Conservation (phyloP, 2,797 vertebrate species). For the Distichodus sexfasciatus region DNA sequence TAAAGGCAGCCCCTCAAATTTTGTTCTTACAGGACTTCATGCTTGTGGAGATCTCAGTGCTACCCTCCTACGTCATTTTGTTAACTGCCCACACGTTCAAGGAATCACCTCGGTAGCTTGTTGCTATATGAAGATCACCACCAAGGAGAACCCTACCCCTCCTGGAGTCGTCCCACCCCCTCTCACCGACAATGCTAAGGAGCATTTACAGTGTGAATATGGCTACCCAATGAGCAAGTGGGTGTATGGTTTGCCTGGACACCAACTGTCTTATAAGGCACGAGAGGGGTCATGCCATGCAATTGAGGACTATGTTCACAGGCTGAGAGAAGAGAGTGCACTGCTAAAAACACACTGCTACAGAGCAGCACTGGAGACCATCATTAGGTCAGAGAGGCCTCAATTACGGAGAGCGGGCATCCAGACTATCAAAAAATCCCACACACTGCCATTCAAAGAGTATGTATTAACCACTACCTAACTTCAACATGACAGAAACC, state of each 20-base stretch:
- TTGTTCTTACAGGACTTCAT: constrained; percentile 86
- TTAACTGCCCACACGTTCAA: constrained; percentile 70
- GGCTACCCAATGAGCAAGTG: constrained; percentile 89
- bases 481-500: no score
- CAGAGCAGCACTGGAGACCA: constrained; percentile 81
- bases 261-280: constrained; percentile 85
- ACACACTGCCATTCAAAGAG: constrained; percentile 81
- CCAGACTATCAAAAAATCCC: constrained; percentile 82
- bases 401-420: constrained; percentile 76
- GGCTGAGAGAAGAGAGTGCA: constrained; percentile 67
- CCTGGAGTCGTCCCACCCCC: constrained; percentile 57
- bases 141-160: constrained; percentile 65
- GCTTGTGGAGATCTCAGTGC: constrained; percentile 91
- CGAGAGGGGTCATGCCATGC: constrained; percentile 90
- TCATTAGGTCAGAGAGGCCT: constrained; percentile 74
- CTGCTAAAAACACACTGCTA: constrained; percentile 82
- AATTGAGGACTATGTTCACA: constrained; percentile 76
- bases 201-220: constrained; percentile 4
- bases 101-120: constrained; percentile 87
- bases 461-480: constrained; percentile 61
- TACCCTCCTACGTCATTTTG: constrained; percentile 85
- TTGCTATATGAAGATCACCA: constrained; percentile 94
- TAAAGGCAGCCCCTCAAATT: constrained; percentile 29
- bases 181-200: neutral
- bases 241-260: constrained; percentile 73